These are phyloP conservation scores for Protosalanx chinensis DNA, from an alignment of 2,797 vertebrate species.

Conservation along the genomic window DNA sequence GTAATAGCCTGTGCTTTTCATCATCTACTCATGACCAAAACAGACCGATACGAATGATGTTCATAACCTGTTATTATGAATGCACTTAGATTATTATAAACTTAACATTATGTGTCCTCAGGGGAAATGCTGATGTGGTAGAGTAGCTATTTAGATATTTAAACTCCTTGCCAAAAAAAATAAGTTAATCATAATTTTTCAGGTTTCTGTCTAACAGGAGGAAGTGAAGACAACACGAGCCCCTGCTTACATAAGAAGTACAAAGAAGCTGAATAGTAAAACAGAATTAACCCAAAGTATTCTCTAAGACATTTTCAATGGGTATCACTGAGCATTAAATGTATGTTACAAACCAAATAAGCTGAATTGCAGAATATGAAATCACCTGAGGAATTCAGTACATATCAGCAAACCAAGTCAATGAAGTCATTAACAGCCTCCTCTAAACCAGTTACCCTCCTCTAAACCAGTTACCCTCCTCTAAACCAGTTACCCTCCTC, in stretches of 20 bases:
- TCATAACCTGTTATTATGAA: no score
- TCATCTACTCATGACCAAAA: neutral
- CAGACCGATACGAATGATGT: no score
- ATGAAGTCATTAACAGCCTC: constrained; percentile 46
- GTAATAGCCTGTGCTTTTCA: neutral
- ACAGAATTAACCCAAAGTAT: constrained; percentile 43
- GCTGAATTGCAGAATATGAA: constrained; percentile 52
- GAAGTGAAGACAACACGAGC: constrained; percentile 21
- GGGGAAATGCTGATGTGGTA: no score
- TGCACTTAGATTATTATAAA: no score
- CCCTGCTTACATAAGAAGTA: constrained; percentile 15
- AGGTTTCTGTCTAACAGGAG: no score
- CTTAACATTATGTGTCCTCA: no score
- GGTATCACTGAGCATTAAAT: constrained; percentile 29
- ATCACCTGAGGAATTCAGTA: constrained; percentile 73
- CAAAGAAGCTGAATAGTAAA: constrained; percentile 21
- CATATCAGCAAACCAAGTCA: constrained; percentile 49
- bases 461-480: no score
- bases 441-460: neutral
- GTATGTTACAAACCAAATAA: constrained; percentile 47
- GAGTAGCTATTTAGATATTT: no score
- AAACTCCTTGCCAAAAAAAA: neutral
- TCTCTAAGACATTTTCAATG: constrained; percentile 13
- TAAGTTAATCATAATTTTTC: no score
- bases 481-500: neutral